These are phyloP conservation scores for Dicerorhinus sumatrensis DNA, from an alignment of 2,113 vertebrate species.

Conservation along the genomic window DNA sequence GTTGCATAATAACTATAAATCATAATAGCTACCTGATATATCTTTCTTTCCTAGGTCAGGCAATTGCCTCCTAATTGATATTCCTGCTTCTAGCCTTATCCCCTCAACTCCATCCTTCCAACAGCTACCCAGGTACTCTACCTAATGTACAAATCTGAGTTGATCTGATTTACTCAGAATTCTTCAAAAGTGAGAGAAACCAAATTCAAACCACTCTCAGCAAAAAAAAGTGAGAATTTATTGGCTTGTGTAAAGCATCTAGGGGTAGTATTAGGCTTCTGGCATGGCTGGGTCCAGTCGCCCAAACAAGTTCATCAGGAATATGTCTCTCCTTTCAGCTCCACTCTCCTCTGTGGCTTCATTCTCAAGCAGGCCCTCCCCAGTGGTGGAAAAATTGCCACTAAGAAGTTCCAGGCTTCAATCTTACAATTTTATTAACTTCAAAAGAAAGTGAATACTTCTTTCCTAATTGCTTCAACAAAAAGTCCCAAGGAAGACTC, in stretches of 20 bases:
- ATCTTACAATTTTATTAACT: not conserved
- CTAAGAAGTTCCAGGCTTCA: not conserved
- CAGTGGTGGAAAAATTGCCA: not conserved
- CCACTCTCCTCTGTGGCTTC: not conserved
- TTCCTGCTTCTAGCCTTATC: not conserved
- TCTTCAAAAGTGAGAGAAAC: slow-evolving; percentile 3
- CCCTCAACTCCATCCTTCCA: not conserved
- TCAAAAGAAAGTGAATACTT: not conserved
- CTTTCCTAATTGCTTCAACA: not conserved
- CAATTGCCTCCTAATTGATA: not conserved
- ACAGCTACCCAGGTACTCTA: not conserved
- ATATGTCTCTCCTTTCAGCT: not conserved
- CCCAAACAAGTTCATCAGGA: not conserved
- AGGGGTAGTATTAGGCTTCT: not conserved
- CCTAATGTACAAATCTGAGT: not conserved
- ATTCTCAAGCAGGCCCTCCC: not conserved
- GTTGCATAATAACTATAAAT: not conserved
- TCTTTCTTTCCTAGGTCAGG: not conserved
- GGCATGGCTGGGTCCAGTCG: not conserved
- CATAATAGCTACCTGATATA: not conserved
- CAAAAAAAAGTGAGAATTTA: not conserved
- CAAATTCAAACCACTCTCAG: not conserved
- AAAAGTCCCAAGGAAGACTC: not conserved
- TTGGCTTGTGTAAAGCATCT: not conserved
- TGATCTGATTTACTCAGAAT: not conserved